Base-by-base conservation (phyloP, 1,140 invertebrate species). In the Drosophila setifemur region DNA sequence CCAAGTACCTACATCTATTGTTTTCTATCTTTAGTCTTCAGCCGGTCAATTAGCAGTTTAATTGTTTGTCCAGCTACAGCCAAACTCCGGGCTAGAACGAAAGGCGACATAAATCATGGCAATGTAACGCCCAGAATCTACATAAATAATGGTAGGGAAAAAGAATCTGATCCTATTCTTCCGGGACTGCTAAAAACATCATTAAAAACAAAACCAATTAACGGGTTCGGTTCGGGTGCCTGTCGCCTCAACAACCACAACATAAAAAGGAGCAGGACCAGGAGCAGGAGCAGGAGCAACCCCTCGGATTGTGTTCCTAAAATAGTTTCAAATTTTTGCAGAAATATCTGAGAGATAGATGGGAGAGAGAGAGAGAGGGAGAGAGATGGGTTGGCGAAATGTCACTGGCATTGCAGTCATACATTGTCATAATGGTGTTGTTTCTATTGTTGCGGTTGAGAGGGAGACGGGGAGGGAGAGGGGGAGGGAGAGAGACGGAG, bases 131-230 rank as follows among this genome's bases (percentile, higher is more conserved):
- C 33, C 58, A 54, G 73, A 77, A 77, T 81, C 82, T 82, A 72
- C 77, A 82, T 73, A 81, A 73, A 76, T 77, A 77, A 64, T 64
- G 29, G 53, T 44, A 42, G 39, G 42, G 9, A 8, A 11, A 16
- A 54, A 33, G 53, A 19, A 26, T 45, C 39, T 45, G 16, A 28
- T 7, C 16, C 19, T 21, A 23, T n/a, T 28, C 31, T 33, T 7
- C 33, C 14, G 16, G 33, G 16, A 14, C 16, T 37, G 16, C 33
- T 37, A 37, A 35, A 77, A 78, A 79, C 70, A 83, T 83, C 79
- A 79, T 83, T 83, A 85, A 74, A 72, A 78, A 79, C 69, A 83
- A 73, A 83, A 69, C 73, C 73, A 83, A 85, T 83, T 79, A 85
- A 86, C 67, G 69, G 2, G 33, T n/a, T n/a, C n/a, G 70, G 47